phyloP scores from a whole-genome alignment of 2,113 vertebrate genomes.

The Lagopus leucura region DNA sequence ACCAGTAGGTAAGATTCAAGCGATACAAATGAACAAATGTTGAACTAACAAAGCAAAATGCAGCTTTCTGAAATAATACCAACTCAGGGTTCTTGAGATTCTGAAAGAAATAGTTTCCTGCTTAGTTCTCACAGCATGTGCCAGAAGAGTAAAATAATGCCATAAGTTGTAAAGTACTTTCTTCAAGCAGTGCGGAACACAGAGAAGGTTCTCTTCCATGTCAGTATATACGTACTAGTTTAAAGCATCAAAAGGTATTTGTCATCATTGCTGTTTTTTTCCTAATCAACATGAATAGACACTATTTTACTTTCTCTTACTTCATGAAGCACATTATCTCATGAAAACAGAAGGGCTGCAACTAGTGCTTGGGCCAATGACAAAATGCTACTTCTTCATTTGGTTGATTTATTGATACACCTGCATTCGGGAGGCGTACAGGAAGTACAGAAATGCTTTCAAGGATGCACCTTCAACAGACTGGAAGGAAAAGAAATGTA shows the following conservation, averaged over 20 bases:
- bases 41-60: neutral
- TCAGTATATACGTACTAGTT: neutral
- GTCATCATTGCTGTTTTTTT: neutral
- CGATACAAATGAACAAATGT: accelerated
- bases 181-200: neutral
- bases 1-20: neutral
- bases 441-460: neutral
- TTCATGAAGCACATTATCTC: neutral
- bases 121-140: neutral
- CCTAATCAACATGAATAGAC: neutral
- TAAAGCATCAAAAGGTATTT: neutral
- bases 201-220: neutral
- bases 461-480: neutral
- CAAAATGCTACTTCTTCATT: neutral
- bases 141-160: neutral
- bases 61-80: neutral
- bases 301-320: neutral
- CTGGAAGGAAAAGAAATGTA: neutral
- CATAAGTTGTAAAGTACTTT: neutral
- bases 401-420: conserved; percentile 45
- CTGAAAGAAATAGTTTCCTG: neutral
- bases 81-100: neutral
- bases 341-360: neutral
- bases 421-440: neutral
- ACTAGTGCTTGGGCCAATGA: neutral